Percentiles rank a stretch among this genome's conserved stretches.
Conservation (phyloP, 1,140 invertebrate species). For the Panagrolaimus sp. region DNA sequence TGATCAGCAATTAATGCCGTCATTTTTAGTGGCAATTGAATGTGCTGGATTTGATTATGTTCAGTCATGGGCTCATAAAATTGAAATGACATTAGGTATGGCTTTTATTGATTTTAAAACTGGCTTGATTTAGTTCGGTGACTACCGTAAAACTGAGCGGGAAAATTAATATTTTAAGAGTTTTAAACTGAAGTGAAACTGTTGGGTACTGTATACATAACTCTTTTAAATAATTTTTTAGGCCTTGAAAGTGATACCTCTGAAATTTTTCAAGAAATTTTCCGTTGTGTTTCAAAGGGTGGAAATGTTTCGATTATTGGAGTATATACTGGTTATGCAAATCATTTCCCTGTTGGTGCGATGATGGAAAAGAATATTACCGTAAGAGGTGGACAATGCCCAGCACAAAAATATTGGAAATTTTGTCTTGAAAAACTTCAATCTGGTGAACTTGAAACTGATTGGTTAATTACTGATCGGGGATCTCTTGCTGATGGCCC, state of each 20-base stretch:
- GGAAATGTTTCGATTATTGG: conserved; percentile 24
- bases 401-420: conserved; percentile 23
- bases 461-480: conserved; percentile 16
- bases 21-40: conserved; percentile 34
- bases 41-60: conserved; percentile 34
- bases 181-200: no score
- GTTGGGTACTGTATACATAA: no score
- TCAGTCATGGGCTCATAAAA: conserved; percentile 27
- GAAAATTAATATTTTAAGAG: no score
- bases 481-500: conserved; percentile 19
- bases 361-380: conserved; percentile 23
- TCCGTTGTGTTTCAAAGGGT: conserved; percentile 19
- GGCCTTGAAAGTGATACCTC: conserved; percentile 32
- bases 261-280: conserved; percentile 33
- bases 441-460: conserved; percentile 7
- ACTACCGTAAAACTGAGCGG: no score
- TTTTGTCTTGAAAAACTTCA: conserved; percentile 20
- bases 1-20: no score
- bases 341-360: conserved; percentile 26
- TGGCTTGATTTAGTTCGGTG: no score
- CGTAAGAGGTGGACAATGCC: conserved; percentile 16
- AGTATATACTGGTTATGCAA: conserved; percentile 22
- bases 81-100: conserved; percentile 23
- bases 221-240: no score
- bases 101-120: background rate